phyloP scores from a whole-genome alignment of 2,888 invertebrate species.

The Andrena praecox region DNA sequence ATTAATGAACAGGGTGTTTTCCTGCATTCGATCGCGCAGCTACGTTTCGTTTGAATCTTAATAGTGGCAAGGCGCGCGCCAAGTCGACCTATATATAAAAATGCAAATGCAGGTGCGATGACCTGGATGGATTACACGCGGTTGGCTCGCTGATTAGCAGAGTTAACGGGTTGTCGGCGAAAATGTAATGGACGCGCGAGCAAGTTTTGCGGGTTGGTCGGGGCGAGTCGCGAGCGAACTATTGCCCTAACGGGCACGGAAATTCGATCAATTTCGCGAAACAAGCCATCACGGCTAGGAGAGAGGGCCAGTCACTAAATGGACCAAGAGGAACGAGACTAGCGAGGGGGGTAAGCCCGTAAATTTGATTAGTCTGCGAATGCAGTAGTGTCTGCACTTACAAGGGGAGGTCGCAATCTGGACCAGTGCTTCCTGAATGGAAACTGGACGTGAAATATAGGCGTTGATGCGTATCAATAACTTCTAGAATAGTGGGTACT shows the following conservation, averaged over 20 bases:
- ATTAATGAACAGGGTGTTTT: conserved; percentile 8
- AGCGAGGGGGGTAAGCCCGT: conserved; percentile 54
- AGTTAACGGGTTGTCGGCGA: not conserved
- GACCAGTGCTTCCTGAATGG: not conserved
- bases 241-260: conserved; percentile 32
- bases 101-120: conserved; percentile 12
- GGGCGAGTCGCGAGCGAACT: conserved; percentile 16
- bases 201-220: not conserved
- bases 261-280: conserved; percentile 54
- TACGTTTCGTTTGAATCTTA: conserved; percentile 2
- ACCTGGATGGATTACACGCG: conserved; percentile 3
- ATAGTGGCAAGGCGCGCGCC: not conserved
- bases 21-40: not conserved
- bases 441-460: not conserved
- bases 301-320: conserved; percentile 58
- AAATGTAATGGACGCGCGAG: not conserved
- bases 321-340: conserved; percentile 64
- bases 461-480: not conserved
- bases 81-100: conserved; percentile 1
- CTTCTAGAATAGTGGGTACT: not conserved
- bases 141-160: not conserved
- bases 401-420: not conserved
- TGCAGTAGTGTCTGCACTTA: conserved; percentile 59
- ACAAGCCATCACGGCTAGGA: conserved; percentile 35
- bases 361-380: conserved; percentile 72